Conservation (phyloP, 2,888 invertebrate genomes). For the Sinopyrophorus schimmeli region DNA sequence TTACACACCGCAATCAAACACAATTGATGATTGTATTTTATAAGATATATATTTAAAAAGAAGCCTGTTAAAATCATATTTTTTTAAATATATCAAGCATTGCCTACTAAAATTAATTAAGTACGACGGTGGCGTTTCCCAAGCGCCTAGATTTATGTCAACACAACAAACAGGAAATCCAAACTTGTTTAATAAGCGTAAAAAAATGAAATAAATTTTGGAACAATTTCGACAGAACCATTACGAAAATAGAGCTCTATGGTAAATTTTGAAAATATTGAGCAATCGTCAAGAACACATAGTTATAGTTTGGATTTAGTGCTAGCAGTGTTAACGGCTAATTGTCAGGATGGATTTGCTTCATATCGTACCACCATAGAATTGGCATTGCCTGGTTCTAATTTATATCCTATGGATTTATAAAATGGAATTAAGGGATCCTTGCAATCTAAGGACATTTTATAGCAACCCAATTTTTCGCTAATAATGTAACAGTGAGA, state of each 20-base stretch:
- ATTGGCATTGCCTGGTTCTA: slow-evolving; percentile 84
- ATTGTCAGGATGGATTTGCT: slow-evolving; percentile 69
- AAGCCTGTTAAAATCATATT: not conserved
- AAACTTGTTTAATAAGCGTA: slow-evolving; percentile 11
- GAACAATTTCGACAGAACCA: too few species aligned
- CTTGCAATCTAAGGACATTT: slow-evolving; percentile 88
- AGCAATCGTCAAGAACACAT: too few species aligned
- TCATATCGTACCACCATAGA: slow-evolving; percentile 80
- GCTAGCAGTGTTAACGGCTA: slow-evolving; percentile 72
- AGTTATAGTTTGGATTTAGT: slow-evolving; percentile 72
- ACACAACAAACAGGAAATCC: slow-evolving; percentile 29
- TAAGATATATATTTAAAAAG: too few species aligned
- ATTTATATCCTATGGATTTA: slow-evolving; percentile 79
- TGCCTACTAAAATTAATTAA: too few species aligned
- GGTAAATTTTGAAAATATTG: too few species aligned
- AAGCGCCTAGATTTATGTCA: slow-evolving; percentile 29
- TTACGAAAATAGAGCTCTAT: too few species aligned
- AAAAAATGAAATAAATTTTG: not conserved
- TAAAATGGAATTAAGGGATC: slow-evolving; percentile 89
- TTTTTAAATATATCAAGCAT: slow-evolving; percentile 1
- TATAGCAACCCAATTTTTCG: slow-evolving; percentile 83
- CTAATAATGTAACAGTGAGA: slow-evolving; percentile 74
- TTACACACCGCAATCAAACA: too few species aligned
- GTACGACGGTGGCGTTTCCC: slow-evolving; percentile 32
- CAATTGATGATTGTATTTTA: too few species aligned